Base-by-base conservation (phyloP, 1,140 invertebrate species). In the Drosophila pseudoananassae region DNA sequence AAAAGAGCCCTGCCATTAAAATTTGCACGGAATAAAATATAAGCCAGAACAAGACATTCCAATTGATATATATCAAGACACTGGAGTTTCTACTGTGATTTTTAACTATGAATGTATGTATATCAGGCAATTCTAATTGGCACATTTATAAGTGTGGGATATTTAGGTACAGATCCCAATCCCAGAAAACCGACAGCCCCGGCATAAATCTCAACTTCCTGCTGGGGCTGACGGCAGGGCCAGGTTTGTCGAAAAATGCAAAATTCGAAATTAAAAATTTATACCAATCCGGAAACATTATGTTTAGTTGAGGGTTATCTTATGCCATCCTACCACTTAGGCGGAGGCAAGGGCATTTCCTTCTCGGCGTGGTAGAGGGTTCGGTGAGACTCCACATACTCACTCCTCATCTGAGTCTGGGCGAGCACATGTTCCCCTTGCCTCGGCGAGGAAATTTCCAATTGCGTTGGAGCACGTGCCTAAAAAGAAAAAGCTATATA, bases 61-160 rank as follows among this genome's bases (percentile, higher is more conserved):
- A 33, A 12, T 12, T 36, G 10, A 10, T 36, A 36, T n/a, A 36
- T 36, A 36, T 36, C 4, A 3, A 12, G 40, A 17, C 40, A 15
- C 6, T 17, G 40, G 27, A 31, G 20, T 58, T 52, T 60, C 25
- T 56, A 27, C 43, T 25, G 33, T 15, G 29, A 7, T 43, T 55
- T 45, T 60, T 57, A 45, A 55, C 60, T 55, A 31, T 9, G 40
- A 43, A 8, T 51, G 40, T 54, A 8, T 51, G 40, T 54, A 57
- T 55, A 49, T 85, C 77, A 84, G 81, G 80, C 81, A 83, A 85
- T 83, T 73, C 55, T 85, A 77, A 85, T 85, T 85, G 82, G 81
- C 81, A 85, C 81, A 64, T 85, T 64, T 73, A 66, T 82, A 85
- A 80, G 74, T 64, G 61, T 36, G 60, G 46, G 40, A 52, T 66